These are phyloP conservation scores for Campoletis sonorensis DNA, from an alignment of 1,140 invertebrate genomes.

Conservation along the genomic window DNA sequence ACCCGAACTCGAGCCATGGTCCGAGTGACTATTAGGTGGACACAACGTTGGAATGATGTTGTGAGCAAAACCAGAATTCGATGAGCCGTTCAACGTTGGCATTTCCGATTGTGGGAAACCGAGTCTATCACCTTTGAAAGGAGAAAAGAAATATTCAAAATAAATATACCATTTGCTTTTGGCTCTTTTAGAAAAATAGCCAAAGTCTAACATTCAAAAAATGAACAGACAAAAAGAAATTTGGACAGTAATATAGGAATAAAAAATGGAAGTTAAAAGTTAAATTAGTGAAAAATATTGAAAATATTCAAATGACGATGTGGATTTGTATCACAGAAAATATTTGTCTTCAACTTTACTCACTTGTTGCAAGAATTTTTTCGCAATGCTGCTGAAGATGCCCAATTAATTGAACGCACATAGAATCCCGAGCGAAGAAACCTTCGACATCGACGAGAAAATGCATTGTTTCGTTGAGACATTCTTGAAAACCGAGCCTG, in stretches of 20 bases:
- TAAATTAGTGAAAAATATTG: no score
- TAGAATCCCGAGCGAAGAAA: constrained; percentile 84
- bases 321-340: neutral
- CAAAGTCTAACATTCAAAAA: no score
- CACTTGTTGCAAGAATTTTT: constrained; percentile 79
- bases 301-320: no score
- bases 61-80: constrained; percentile 70
- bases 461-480: constrained; percentile 91
- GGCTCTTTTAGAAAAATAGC: no score
- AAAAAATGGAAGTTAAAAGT: no score
- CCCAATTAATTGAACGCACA: constrained; percentile 88
- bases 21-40: constrained; percentile 72
- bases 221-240: no score
- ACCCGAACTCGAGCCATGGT: constrained; percentile 70
- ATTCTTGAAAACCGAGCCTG: constrained; percentile 90
- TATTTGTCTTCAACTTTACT: constrained; percentile 52
- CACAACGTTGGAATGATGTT: constrained; percentile 69
- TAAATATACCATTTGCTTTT: neutral
- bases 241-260: no score
- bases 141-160: neutral
- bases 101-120: constrained; percentile 76
- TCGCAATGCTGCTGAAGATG: constrained; percentile 92
- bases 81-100: constrained; percentile 72
- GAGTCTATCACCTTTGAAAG: constrained; percentile 74
- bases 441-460: constrained; percentile 93